Conservation (phyloP, 1,140 invertebrate species). For the Cheumatopsyche charites region DNA sequence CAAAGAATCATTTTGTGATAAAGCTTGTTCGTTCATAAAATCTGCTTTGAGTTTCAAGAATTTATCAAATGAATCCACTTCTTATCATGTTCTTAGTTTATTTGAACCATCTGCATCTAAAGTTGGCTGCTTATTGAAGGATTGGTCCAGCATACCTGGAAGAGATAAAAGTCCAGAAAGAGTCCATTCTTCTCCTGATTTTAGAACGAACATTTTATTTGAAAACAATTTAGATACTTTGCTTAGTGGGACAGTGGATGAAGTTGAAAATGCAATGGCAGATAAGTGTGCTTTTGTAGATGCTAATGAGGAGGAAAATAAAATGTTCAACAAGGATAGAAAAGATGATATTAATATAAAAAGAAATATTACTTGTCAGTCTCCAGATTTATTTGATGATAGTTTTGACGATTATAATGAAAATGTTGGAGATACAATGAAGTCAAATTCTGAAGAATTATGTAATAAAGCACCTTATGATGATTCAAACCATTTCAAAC, state of each 20-base stretch:
- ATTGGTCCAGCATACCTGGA: slow-evolving; percentile 59
- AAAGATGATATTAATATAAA: slow-evolving; percentile 12
- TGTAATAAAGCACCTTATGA: slow-evolving; percentile 36
- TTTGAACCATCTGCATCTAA: slow-evolving; percentile 49
- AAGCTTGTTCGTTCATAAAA: slow-evolving; percentile 8
- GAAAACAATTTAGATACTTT: slow-evolving; percentile 54
- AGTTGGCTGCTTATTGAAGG: slow-evolving; percentile 57
- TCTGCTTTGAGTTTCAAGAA: slow-evolving; percentile 47
- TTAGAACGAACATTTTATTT: slow-evolving; percentile 52
- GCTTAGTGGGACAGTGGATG: slow-evolving; percentile 52
- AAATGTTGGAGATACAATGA: background rate
- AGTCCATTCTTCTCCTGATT: slow-evolving; percentile 44
- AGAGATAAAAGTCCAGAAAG: slow-evolving; percentile 54
- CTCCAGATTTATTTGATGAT: slow-evolving; percentile 64
- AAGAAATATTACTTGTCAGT: slow-evolving; percentile 51
- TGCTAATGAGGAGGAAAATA: background rate
- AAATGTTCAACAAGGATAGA: background rate
- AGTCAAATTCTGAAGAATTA: background rate
- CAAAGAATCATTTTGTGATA: slow-evolving; percentile 10
- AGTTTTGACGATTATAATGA: slow-evolving; percentile 35
- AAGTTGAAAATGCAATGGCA: slow-evolving; percentile 49
- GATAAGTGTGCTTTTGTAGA: slow-evolving; percentile 16
- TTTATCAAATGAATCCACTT: slow-evolving; percentile 51
- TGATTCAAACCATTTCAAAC: slow-evolving; percentile 25
- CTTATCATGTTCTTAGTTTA: slow-evolving; percentile 59